Conservation (phyloP, 1,140 invertebrate genomes). For the Bombus pyrosoma region DNA sequence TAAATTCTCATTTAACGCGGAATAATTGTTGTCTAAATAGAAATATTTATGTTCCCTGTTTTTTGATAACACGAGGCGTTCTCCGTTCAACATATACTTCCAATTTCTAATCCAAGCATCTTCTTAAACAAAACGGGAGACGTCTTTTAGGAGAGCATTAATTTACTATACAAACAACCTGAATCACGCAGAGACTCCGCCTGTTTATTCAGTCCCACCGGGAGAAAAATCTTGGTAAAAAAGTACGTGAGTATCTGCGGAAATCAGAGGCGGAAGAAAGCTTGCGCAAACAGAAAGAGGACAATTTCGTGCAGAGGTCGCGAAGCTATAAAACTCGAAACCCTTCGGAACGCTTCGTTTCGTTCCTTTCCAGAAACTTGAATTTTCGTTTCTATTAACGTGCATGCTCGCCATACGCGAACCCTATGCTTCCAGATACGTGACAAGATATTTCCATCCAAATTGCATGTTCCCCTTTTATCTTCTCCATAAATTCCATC, state of each 20-base stretch:
- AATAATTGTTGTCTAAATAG: too few species aligned
- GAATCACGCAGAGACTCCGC: background rate
- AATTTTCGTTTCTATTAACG: background rate
- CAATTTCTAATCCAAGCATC: background rate
- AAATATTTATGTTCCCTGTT: background rate
- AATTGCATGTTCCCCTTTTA: too few species aligned
- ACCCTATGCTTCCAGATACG: too few species aligned
- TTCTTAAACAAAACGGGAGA: background rate
- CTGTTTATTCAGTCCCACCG: slow-evolving; percentile 16
- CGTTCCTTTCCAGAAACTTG: too few species aligned
- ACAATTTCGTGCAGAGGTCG: background rate
- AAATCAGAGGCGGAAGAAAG: slow-evolving; percentile 20
- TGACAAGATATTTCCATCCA: too few species aligned
- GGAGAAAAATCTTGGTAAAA: background rate
- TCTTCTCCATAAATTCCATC: too few species aligned
- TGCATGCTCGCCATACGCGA: too few species aligned
- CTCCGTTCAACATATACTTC: too few species aligned
- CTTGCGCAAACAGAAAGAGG: slow-evolving; percentile 6
- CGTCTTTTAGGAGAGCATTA: background rate
- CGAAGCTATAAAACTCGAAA: slow-evolving; percentile 2
- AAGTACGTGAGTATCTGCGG: slow-evolving; percentile 4
- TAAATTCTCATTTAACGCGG: background rate
- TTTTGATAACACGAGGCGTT: background rate
- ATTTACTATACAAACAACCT: slow-evolving; percentile 21
- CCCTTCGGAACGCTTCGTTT: background rate